A percentile compares a stretch with the other conserved stretches of the same genome.
Conservation (phyloP, 2,113 vertebrate species). For the Nibea albiflora region DNA sequence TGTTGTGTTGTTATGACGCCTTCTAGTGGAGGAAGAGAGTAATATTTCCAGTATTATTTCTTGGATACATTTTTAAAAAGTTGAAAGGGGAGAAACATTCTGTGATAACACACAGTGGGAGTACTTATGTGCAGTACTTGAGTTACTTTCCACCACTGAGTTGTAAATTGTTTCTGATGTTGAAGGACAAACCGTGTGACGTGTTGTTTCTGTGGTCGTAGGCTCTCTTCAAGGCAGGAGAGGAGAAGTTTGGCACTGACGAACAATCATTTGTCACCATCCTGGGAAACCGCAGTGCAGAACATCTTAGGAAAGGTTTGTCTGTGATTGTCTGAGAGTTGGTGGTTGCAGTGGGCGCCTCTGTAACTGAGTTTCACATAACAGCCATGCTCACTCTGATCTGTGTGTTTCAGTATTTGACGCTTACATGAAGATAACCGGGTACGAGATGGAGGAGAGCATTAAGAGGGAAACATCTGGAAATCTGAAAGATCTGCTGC, state of each 20-base stretch:
- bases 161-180: not conserved
- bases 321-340: not conserved
- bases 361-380: not conserved
- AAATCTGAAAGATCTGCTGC: conserved; percentile 86
- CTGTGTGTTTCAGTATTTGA: conserved; percentile 88
- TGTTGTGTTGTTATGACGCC: not conserved
- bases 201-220: conserved; percentile 58
- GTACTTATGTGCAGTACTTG: no score
- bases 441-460: conserved; percentile 95
- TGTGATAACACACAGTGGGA: not conserved
- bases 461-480: conserved; percentile 95
- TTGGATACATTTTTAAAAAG: not conserved
- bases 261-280: conserved; percentile 95
- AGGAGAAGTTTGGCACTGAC: conserved; percentile 94
- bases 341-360: not conserved
- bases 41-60: not conserved
- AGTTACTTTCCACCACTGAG: no score
- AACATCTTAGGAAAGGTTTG: conserved; percentile 92
- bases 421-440: conserved; percentile 94
- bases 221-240: conserved; percentile 93
- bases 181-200: not conserved
- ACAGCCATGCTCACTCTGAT: not conserved
- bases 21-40: conserved; percentile 25
- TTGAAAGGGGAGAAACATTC: not conserved
- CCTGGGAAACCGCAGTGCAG: conserved; percentile 91